phyloP scores from a whole-genome alignment of 1,140 invertebrate genomes.

The Lycorma delicatula region DNA sequence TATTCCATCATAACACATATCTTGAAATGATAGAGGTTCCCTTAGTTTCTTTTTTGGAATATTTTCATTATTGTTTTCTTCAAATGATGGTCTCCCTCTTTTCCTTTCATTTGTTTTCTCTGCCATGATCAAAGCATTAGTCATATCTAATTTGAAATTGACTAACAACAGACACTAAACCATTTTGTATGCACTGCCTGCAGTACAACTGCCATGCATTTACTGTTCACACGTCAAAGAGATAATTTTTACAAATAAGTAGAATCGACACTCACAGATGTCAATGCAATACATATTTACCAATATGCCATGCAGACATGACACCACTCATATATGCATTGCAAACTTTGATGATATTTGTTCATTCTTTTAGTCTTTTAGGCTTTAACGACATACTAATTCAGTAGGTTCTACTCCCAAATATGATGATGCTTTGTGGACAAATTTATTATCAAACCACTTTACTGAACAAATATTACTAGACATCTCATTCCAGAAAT shows the following conservation, averaged over 20 bases:
- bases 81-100: constrained; percentile 9
- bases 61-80: background rate
- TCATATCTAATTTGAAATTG: constrained; percentile 10
- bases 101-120: background rate
- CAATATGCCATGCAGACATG: constrained; percentile 16
- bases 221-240: constrained; percentile 10
- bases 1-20: background rate
- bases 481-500: constrained; percentile 8
- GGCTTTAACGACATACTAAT: constrained; percentile 13
- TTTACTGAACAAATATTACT: constrained; percentile 4
- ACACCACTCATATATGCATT: constrained; percentile 18
- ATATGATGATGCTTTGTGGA: constrained; percentile 14
- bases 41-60: background rate
- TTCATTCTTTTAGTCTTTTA: constrained; percentile 12
- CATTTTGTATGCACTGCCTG: no score
- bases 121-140: constrained; percentile 3
- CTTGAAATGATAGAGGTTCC: background rate
- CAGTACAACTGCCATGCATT: constrained; percentile 14
- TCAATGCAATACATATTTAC: constrained; percentile 12
- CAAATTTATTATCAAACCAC: constrained; percentile 19
- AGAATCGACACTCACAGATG: background rate
- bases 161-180: constrained; percentile 1
- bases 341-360: constrained; percentile 19
- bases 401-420: constrained; percentile 16
- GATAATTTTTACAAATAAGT: constrained; percentile 6